Base-by-base conservation (phyloP, 1,140 invertebrate species). In the Drosophila subobscura region DNA sequence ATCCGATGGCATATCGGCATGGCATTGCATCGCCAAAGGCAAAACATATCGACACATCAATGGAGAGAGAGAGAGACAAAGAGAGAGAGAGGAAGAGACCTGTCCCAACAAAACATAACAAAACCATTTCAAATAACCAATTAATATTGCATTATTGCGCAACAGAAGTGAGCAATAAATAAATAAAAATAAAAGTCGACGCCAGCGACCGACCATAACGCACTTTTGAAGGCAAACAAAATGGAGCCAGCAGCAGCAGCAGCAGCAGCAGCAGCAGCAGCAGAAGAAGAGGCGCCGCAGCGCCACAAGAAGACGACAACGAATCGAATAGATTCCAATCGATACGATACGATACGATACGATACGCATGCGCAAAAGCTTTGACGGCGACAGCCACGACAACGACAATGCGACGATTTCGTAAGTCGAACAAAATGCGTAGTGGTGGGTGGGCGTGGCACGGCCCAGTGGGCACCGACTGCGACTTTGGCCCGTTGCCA, bases 281-380 rank as follows among this genome's bases (percentile, higher is more conserved):
- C 29, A 23, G 56, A 65, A 61, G 33, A 33, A 12, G 33, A 37
- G 10, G 33, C 29, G 23, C 8, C 27, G 29, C 7, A 10, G 44
- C 33, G 12, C 33, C 29, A 46, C 16, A 41, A 42, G 56, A 60
- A 61, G 33, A 33, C 10, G 12, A 37, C 33, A 29, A 29, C 33
- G 33, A 8, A 33, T 10, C 29, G 29, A 33, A 10, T 33, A 8
- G 29, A 33, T 33, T 33, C 14, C 56, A 45, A 60, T 49, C 23
- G 22, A 20, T 25, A 60, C 41, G 55, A 63, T 85, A 59, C 72
- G 77, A n/a, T n/a, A n/a, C 23, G 22, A 20, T 25, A 60, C 41
- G 55, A 63, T 85, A 59, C 72, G 77, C 81, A 77, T 77, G 77
- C 81, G 77, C 81, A 70, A 77, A 86, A 65, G 80, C 64, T 65